These are phyloP conservation scores for Rhipidura dahli DNA, from an alignment of 2,113 vertebrate species.

Conservation along the genomic window DNA sequence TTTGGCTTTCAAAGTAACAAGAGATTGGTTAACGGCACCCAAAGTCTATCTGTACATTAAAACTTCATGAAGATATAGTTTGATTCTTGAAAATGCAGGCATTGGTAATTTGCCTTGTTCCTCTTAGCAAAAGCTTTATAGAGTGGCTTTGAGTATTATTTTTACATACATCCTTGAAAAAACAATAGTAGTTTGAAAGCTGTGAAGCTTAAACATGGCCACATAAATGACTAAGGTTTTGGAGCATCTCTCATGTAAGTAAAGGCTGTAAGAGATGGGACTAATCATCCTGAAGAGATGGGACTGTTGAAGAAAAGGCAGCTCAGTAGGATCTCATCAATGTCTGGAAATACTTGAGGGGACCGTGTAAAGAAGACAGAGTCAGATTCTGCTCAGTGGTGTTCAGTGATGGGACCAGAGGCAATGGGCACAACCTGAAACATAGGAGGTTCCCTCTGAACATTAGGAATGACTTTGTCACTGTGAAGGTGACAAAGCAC, in stretches of 20 bases:
- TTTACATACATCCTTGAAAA: neutral
- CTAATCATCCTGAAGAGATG: too few species aligned
- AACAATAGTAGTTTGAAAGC: neutral
- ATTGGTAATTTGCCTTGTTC: neutral
- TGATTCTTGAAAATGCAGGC: neutral
- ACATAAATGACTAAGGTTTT: neutral
- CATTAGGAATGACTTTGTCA: neutral
- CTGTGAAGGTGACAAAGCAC: neutral
- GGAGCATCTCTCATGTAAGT: neutral
- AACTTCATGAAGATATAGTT: neutral
- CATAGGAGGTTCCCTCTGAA: neutral
- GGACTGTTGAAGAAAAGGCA: neutral
- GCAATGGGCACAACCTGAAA: neutral
- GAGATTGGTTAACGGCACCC: neutral
- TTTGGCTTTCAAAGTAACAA: neutral
- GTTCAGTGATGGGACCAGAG: neutral
- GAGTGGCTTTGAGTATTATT: neutral
- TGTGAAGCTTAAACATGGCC: neutral
- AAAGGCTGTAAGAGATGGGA: neutral
- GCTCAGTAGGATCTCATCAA: neutral
- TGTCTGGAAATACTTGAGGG: neutral
- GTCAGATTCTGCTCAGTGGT: neutral
- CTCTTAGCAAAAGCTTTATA: rapidly evolving
- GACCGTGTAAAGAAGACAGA: rapidly evolving
- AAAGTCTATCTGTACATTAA: neutral